Evolutionary conservation across 2,888 invertebrate genomes (phyloP), one percentile per base, ranked within the genome.

Genomic region (Epinotia ramella): DNA sequence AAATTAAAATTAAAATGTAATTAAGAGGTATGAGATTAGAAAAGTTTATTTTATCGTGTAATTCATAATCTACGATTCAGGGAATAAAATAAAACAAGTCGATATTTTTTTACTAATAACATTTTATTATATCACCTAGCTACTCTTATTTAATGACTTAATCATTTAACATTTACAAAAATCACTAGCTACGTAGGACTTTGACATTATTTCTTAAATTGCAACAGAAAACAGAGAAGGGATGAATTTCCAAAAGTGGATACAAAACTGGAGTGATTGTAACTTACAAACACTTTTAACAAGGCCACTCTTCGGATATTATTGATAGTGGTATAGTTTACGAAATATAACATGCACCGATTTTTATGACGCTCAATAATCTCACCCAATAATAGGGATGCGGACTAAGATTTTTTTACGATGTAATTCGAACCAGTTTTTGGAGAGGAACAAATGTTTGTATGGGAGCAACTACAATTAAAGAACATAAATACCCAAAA

Each of bases 141-240:
- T n/a, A 53, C 44, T 77, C 78, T 70, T 80, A 79, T 76, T 73
- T 80, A 80, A 74, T 79, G 63, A 69, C 65, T 72, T 77, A 77
- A 70, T 73, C 73, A 66, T 77, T 78, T 78, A 73, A 28, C 81
- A 82, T 79, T 80, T 82, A 84, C 78, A 85, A 82, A 83, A 86
- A 88, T 87, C 87, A 88, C 88, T 88, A 88, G 84, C 86, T 89
- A 89, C 78, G 81, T 88, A 89, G 88, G 88, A 91, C 84, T 90
- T 77, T 67, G 73, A 73, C 68, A 63, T 68, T 65, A 73, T 67
- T 20, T 72, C 56, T 69, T 77, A 80, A 82, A 82, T 81, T 80
- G 78, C 77, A 81, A 81, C 78, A 77, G 78, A 60, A 69, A 79
- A 80, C 66, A 68, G 62, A 65, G 9, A 49, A 28, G 11, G n/a